A percentile compares a stretch with the other conserved stretches of the same genome.
Evolutionary conservation across 2,888 invertebrate genomes (phyloP).

Genomic region (Tachina grossa): DNA sequence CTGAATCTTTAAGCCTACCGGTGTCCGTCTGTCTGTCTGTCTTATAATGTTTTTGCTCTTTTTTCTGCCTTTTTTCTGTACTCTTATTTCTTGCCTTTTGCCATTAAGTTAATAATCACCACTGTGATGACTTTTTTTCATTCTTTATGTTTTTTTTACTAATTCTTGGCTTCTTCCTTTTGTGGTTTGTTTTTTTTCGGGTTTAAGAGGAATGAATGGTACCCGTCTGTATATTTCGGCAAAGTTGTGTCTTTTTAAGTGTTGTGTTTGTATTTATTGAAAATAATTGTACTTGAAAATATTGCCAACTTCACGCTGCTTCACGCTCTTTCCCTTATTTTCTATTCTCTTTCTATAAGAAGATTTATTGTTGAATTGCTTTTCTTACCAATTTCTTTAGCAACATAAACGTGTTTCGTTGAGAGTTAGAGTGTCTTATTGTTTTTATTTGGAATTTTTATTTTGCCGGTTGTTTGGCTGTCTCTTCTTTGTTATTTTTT

Average conservation of each 20-base stretch:
- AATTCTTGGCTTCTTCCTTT: constrained; percentile 68
- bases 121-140: constrained; percentile 13
- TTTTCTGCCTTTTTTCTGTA: neutral
- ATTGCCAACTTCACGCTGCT: constrained; percentile 49
- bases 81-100: neutral
- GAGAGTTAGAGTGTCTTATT: constrained; percentile 48
- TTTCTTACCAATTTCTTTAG: constrained; percentile 62
- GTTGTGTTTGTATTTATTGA: constrained; percentile 22
- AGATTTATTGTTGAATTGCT: constrained; percentile 51
- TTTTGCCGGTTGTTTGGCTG: constrained; percentile 66
- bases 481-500: constrained; percentile 9
- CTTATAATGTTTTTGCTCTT: neutral
- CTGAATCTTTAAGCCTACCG: constrained; percentile 41
- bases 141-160: neutral
- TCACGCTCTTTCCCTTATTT: constrained; percentile 25
- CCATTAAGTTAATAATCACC: constrained; percentile 27
- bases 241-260: constrained; percentile 44
- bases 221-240: constrained; percentile 27
- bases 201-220: neutral
- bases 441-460: constrained; percentile 59
- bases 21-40: neutral
- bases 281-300: constrained; percentile 29
- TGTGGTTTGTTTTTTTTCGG: constrained; percentile 29
- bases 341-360: neutral
- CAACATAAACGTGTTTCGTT: constrained; percentile 61